A percentile compares a stretch with the other conserved stretches of the same genome.
Conservation (phyloP, 1,140 invertebrate species). For the Trypoxylus dichotomus region DNA sequence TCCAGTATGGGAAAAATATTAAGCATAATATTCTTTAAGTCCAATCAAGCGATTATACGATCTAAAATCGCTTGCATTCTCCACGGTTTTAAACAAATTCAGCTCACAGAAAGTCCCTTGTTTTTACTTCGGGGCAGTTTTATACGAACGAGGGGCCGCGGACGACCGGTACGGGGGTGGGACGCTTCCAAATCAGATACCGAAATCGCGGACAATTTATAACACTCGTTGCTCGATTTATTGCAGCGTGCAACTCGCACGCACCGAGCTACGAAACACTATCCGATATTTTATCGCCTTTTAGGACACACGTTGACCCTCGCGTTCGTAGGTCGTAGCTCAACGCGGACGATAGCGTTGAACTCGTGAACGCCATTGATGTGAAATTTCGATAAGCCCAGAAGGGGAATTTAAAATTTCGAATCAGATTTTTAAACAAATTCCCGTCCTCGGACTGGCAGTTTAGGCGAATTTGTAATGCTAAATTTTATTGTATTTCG, state of each 20-base stretch:
- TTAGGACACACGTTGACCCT: not conserved
- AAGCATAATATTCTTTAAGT: too few species aligned
- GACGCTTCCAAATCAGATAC: conserved; percentile 38
- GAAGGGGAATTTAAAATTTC: conserved; percentile 41
- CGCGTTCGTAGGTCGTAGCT: not conserved
- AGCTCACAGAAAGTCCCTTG: too few species aligned
- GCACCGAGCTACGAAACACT: conserved; percentile 17
- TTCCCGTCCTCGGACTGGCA: conserved; percentile 12
- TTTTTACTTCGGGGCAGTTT: not conserved
- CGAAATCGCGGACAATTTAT: conserved; percentile 41
- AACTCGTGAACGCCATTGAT: conserved; percentile 32
- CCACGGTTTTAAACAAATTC: too few species aligned
- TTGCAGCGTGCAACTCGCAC: conserved; percentile 29
- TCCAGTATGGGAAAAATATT: too few species aligned
- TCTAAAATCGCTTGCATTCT: too few species aligned
- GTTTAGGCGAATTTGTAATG: conserved; percentile 34
- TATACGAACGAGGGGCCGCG: conserved; percentile 7
- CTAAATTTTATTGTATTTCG: conserved; percentile 36
- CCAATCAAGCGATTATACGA: too few species aligned
- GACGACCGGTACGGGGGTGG: conserved; percentile 28
- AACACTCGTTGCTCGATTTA: conserved; percentile 38
- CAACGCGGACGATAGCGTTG: not conserved
- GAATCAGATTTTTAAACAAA: conserved; percentile 36
- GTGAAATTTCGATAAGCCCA: conserved; percentile 39
- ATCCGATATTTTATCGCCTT: not conserved